Evolutionary conservation across 2,113 vertebrate genomes (phyloP), one percentile per base, ranked within the genome.

Genomic region (Dicentrarchus labrax): DNA sequence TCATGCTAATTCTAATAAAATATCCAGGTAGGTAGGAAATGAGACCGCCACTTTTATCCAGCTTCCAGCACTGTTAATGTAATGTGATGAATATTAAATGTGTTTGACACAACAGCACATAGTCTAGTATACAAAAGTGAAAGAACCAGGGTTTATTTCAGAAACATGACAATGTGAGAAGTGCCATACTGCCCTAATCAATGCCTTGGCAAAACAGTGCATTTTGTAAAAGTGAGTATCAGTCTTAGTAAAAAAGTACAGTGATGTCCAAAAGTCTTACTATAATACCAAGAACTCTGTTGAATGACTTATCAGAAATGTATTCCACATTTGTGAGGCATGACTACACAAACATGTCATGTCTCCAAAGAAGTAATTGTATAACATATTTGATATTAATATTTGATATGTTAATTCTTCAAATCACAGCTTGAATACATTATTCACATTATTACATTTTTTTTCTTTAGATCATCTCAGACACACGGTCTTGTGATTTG

Each of bases 131-230:
- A 78, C 15, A 85, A 76, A 93, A 83, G 67, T 59, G 65, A 82
- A 89, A 72, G 75, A 88, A 92, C 39, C 69, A 77, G 61, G 62
- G 65, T 94, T 93, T 93, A 93, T 92, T 93, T 85, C 39, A 85
- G 87, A 91, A 86, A 82, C 71, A 88, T 16, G 39, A 24, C 76
- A 70, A 51, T 13, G 41, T 74, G 70, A 64, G 54, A 68, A 53
- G 72, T 24, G 12, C 72, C 22, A 22, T 38, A 59, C 15, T 73
- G 65, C 45, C 68, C 69, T 72, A 62, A 76, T 43, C 47, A 79
- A 22, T 1, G 60, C 38, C 11, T 43, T 51, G 64, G 56, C 61
- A 74, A 74, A 74, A 86, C 66, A 76, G 78, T 81, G 76, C 65
- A 1, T 39, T 67, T 76, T 75, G 62, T 45, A 70, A 75, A 65